Evolutionary conservation across 1,140 invertebrate genomes (phyloP), one percentile per base, ranked within the genome.

Genomic region (Amyelois transitella): DNA sequence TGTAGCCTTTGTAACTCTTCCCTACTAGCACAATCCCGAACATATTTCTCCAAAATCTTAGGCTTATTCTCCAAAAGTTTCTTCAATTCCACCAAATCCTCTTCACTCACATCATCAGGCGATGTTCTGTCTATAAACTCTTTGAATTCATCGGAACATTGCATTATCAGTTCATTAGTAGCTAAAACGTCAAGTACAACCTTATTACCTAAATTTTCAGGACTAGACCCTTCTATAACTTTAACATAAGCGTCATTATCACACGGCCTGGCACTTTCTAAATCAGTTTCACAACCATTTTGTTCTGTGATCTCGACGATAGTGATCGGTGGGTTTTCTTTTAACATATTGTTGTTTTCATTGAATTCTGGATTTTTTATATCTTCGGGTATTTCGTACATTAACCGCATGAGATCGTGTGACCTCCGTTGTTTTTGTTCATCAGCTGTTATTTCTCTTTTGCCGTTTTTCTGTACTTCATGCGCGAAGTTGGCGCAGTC

Each of bases 21-120:
- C 2, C 89, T 74, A 55, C 91, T 91, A 0, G 94, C 94, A 69
- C 92, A 92, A 43, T 95, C 92, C 25, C 90, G 89, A 22, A 95
- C 79, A 94, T 94, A 96, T 58, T 89, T 89, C 72, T 94, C 93
- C 45, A 87, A 68, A 20, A 86, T 66, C 56, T 76, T 84, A 1
- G 84, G 84, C 44, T 84, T 87, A 38, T 48, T 67, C 18, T 81
- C 81, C 32, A 87, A 67, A 12, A 87, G 43, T 19, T 71, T 75
- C 58, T 77, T 82, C 28, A 87, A 60, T 61, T 87, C 81, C 10
- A 48, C n/a, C 22, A 87, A 70, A 21, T 87, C 81, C 21, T 87
- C 84, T 48, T 87, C 81, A 0, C 65, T 71, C 32, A 70, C 75
- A 28, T 81, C 81, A 14, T 86, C 83, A 0, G 84, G 81, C 5